Conservation (phyloP, 2,113 vertebrate species). For the Cercopithecus mona region DNA sequence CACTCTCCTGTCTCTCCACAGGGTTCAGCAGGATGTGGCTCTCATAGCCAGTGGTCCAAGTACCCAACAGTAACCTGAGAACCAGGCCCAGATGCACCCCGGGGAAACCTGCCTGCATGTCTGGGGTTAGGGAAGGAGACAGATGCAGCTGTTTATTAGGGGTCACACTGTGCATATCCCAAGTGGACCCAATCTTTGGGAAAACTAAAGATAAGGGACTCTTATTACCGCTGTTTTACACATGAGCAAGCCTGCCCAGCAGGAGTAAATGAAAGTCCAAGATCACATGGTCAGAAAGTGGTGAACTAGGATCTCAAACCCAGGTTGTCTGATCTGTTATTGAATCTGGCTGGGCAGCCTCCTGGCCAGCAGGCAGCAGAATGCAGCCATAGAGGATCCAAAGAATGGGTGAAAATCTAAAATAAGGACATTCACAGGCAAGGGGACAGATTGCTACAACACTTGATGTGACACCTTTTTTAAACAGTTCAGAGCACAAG, state of each 20-base stretch:
- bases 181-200: rapidly evolving
- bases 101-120: not conserved
- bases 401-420: not conserved
- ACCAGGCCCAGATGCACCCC: not conserved
- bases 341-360: not conserved
- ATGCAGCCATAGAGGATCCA: not conserved
- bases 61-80: not conserved
- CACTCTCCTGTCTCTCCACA: not conserved
- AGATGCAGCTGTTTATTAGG: not conserved
- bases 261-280: not conserved
- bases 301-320: not conserved
- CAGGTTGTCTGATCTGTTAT: not conserved
- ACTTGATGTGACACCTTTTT: not conserved
- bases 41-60: not conserved
- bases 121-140: not conserved
- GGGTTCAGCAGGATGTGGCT: not conserved
- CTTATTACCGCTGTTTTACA: not conserved
- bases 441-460: not conserved
- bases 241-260: not conserved
- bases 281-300: not conserved
- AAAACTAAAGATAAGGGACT: not conserved
- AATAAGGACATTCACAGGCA: not conserved
- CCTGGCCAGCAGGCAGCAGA: not conserved
- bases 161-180: not conserved
- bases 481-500: not conserved